A percentile compares a stretch with the other conserved stretches of the same genome.
These are phyloP conservation scores for Panurus biarmicus DNA, from an alignment of 2,113 vertebrate genomes.

Conservation along the genomic window DNA sequence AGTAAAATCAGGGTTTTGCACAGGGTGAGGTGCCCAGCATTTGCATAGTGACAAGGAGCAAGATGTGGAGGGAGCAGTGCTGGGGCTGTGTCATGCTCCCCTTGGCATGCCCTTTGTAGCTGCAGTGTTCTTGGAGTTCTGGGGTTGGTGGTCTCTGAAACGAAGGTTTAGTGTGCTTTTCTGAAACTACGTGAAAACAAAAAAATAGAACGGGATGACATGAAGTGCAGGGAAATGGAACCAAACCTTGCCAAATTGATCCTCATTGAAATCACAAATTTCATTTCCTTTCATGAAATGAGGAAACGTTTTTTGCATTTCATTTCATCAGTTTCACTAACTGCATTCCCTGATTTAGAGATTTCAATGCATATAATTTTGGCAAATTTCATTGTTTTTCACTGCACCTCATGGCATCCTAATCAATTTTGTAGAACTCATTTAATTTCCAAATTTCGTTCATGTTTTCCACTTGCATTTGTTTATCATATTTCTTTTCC, in stretches of 20 bases:
- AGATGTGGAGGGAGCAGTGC: background rate
- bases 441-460: background rate
- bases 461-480: background rate
- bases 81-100: background rate
- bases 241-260: background rate
- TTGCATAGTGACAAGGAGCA: background rate
- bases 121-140: background rate
- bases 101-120: no score
- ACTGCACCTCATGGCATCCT: no score
- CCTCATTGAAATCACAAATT: background rate
- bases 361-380: fast-evolving
- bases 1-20: background rate
- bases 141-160: background rate
- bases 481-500: background rate
- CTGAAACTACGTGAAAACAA: background rate
- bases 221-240: background rate
- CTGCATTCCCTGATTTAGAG: background rate
- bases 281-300: background rate
- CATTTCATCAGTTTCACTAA: background rate
- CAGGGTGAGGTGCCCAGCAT: background rate
- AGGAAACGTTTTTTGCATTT: background rate
- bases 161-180: background rate
- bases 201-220: background rate
- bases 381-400: background rate
- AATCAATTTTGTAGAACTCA: background rate